A percentile compares a stretch with the other conserved stretches of the same genome.
Evolutionary conservation across 2,888 invertebrate species (phyloP).

Genomic region (Drosophila mimica): DNA sequence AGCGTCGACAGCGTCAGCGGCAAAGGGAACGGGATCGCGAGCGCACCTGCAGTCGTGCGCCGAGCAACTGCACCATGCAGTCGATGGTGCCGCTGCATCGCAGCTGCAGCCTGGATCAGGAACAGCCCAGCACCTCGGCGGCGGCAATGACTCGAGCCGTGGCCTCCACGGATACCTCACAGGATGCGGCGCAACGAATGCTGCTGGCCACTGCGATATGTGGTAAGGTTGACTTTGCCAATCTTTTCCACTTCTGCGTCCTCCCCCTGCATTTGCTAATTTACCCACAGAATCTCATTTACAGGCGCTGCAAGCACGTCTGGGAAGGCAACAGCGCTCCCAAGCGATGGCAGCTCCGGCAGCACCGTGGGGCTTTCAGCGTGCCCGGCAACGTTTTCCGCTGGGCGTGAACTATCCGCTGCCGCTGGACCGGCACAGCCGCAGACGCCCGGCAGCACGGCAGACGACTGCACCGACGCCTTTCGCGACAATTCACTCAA

Average conservation of each 20-base stretch:
- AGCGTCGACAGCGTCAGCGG: slow-evolving; percentile 70
- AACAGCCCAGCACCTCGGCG: slow-evolving; percentile 81
- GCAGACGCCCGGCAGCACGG: slow-evolving; percentile 75
- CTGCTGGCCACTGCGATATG: slow-evolving; percentile 81
- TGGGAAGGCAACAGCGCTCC: slow-evolving; percentile 65
- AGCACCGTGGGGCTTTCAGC: slow-evolving; percentile 80
- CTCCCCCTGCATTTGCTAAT: slow-evolving; percentile 63
- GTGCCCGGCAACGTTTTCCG: slow-evolving; percentile 81
- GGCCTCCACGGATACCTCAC: slow-evolving; percentile 62
- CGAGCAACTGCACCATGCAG: slow-evolving; percentile 74
- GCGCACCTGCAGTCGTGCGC: slow-evolving; percentile 69
- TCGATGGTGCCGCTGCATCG: slow-evolving; percentile 67
- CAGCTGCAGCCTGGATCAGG: slow-evolving; percentile 67
- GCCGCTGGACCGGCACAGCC: slow-evolving; percentile 68
- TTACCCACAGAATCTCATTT: slow-evolving; percentile 84
- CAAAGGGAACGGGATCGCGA: slow-evolving; percentile 58
- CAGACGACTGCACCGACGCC: slow-evolving; percentile 83
- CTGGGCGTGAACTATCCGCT: slow-evolving; percentile 82
- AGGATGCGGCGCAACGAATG: slow-evolving; percentile 71
- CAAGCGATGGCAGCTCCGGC: slow-evolving; percentile 26
- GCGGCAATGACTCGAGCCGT: slow-evolving; percentile 74
- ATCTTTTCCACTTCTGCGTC: neutral
- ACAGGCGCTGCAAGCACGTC: slow-evolving; percentile 84
- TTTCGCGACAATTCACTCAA: slow-evolving; percentile 84
- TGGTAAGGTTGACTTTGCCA: slow-evolving; percentile 72